phyloP scores from a whole-genome alignment of 2,113 vertebrate species.

The Hyperopisus bebe region DNA sequence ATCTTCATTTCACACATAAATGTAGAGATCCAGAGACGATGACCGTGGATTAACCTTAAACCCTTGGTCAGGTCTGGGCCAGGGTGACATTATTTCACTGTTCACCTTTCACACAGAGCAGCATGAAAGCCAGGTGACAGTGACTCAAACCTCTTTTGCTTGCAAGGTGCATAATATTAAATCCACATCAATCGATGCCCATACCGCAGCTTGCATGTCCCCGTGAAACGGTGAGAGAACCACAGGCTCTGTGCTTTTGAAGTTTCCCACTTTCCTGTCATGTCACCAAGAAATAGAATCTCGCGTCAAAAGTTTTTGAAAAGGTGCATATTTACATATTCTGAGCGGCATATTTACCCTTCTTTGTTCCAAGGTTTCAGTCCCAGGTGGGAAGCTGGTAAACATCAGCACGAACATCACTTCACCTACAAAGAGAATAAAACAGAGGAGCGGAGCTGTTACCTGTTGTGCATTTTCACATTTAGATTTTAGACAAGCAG shows the following conservation, averaged over 20 bases:
- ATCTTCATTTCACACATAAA: not conserved
- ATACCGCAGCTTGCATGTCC: not conserved
- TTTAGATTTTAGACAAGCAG: not conserved
- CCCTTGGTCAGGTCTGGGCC: not conserved
- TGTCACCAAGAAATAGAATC: not conserved
- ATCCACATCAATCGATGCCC: not conserved
- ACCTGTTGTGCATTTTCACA: not conserved
- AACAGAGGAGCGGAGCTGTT: not conserved
- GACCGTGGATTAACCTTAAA: not conserved
- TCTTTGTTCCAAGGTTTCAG: not conserved
- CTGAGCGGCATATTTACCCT: not conserved
- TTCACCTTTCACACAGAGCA: not conserved
- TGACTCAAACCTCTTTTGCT: not conserved
- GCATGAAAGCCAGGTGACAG: not conserved
- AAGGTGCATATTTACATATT: slow-evolving; percentile 3
- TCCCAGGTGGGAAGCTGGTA: not conserved
- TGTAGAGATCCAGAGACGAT: not conserved
- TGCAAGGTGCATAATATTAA: not conserved
- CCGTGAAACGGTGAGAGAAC: not conserved
- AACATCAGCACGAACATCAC: not conserved
- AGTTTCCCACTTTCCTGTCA: not conserved
- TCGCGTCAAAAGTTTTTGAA: not conserved
- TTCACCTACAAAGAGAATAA: not conserved
- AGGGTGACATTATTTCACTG: not conserved
- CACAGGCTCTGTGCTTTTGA: not conserved